Evolutionary conservation across 2,797 vertebrate species (phyloP).

Genomic region (Rhabdophis nuchalis): DNA sequence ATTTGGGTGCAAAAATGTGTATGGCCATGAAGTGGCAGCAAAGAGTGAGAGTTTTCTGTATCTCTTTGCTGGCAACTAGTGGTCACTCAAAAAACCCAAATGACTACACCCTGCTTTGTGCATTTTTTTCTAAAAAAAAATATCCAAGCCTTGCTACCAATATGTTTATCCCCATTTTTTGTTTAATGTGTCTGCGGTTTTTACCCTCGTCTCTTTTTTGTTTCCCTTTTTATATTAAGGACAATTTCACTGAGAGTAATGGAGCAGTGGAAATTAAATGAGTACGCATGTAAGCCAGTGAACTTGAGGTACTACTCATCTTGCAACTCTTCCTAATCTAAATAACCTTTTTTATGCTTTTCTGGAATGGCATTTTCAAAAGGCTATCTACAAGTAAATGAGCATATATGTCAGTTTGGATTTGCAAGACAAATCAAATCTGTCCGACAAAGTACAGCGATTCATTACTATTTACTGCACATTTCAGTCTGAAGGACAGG

Average conservation of each 20-base stretch:
- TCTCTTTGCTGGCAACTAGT: background rate
- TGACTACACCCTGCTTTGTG: background rate
- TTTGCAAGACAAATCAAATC: conserved; percentile 78
- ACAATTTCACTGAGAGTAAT: conserved; percentile 68
- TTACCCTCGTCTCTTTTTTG: conserved; percentile 32
- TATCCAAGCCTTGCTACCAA: background rate
- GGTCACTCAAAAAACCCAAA: background rate
- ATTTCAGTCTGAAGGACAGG: conserved; percentile 70
- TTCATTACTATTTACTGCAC: conserved; percentile 73
- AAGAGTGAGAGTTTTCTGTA: background rate
- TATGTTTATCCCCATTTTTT: background rate
- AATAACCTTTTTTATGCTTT: conserved; percentile 79
- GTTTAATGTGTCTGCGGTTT: conserved; percentile 18
- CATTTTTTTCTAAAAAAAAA: background rate
- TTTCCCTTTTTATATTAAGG: conserved; percentile 45
- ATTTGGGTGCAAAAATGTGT: background rate
- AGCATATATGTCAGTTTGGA: conserved; percentile 72
- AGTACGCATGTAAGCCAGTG: conserved; percentile 67
- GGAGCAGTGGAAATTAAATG: conserved; percentile 69
- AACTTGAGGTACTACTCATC: conserved; percentile 72
- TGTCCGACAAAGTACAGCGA: conserved; percentile 69
- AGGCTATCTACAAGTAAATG: conserved; percentile 73
- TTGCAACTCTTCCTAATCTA: conserved; percentile 76
- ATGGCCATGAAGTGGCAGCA: background rate
- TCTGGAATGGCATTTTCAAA: conserved; percentile 77